Evolutionary conservation across 2,113 vertebrate genomes (phyloP).

Genomic region (Nematolebias whitei): DNA sequence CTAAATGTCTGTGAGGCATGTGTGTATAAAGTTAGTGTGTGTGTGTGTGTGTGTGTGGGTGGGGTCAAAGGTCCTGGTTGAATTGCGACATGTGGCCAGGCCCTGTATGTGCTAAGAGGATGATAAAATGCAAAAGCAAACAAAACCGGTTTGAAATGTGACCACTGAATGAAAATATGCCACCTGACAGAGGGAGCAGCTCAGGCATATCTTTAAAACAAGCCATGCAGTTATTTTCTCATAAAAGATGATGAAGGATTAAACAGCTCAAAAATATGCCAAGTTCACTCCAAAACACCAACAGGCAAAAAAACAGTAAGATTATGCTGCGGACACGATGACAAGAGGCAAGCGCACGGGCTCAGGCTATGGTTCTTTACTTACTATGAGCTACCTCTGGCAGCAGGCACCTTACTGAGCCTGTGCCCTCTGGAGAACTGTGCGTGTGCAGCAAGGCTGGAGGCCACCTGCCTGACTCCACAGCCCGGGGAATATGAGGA

Average conservation of each 20-base stretch:
- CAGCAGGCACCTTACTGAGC: constrained; percentile 76
- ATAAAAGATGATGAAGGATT: constrained; percentile 35
- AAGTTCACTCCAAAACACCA: constrained; percentile 62
- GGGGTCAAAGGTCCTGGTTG: constrained; percentile 61
- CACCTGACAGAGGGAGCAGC: constrained; percentile 32
- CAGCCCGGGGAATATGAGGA: constrained; percentile 59
- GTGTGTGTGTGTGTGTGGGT: too few relatives aligned
- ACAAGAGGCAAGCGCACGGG: constrained; percentile 47
- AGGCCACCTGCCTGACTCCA: constrained; percentile 70
- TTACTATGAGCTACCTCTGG: constrained; percentile 83
- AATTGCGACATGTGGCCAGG: constrained; percentile 53
- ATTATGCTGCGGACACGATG: constrained; percentile 45
- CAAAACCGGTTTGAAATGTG: constrained; percentile 55
- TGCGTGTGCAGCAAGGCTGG: constrained; percentile 66
- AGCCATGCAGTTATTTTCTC: constrained; percentile 74
- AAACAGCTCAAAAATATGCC: constrained; percentile 53
- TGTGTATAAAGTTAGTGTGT: constrained; percentile 70
- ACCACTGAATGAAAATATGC: constrained; percentile 53
- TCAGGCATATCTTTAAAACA: constrained; percentile 42
- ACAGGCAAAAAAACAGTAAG: constrained; percentile 47
- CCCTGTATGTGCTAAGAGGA: constrained; percentile 26
- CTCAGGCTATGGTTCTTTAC: constrained; percentile 62
- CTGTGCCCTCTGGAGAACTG: constrained; percentile 77
- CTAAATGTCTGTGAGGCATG: constrained; percentile 71
- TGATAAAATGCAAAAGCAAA: constrained; percentile 35